Conservation (phyloP, 2,113 vertebrate genomes). For the Solenodon paradoxus region DNA sequence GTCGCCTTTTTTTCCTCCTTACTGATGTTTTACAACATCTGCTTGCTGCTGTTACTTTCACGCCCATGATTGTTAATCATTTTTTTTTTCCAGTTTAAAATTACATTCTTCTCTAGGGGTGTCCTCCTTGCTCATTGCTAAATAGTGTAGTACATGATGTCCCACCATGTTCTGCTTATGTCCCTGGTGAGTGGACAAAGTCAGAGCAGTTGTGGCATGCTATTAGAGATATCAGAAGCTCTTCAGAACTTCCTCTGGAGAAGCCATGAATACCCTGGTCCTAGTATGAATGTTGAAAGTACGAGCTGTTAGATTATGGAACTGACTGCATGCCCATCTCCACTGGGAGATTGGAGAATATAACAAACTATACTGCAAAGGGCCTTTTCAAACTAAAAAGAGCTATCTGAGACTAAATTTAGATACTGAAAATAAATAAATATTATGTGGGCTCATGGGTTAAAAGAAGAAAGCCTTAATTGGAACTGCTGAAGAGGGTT, state of each 20-base stretch:
- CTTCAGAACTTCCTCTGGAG: background rate
- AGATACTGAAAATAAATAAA: background rate
- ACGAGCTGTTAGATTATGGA: background rate
- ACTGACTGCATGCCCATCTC: background rate
- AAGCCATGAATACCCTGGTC: background rate
- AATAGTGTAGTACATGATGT: slow-evolving; percentile 45
- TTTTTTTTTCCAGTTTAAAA: slow-evolving; percentile 40
- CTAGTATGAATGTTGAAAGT: background rate
- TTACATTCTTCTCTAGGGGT: slow-evolving; percentile 32
- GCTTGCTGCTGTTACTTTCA: slow-evolving; percentile 40
- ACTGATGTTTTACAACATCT: slow-evolving; percentile 63
- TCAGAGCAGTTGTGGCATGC: slow-evolving; percentile 15
- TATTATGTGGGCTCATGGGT: background rate
- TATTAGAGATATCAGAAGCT: background rate
- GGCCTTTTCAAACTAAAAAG: background rate
- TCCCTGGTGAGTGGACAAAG: slow-evolving; percentile 58
- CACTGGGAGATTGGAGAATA: background rate
- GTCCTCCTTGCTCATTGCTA: background rate
- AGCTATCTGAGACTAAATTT: background rate
- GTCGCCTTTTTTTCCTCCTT: background rate
- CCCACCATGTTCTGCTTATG: background rate
- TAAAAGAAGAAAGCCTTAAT: background rate
- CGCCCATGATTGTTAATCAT: slow-evolving; percentile 27
- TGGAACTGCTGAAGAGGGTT: background rate
- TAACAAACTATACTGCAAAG: background rate